Evolutionary conservation across 1,140 invertebrate species (phyloP).

Genomic region (Phymorhynchus buccinoides): DNA sequence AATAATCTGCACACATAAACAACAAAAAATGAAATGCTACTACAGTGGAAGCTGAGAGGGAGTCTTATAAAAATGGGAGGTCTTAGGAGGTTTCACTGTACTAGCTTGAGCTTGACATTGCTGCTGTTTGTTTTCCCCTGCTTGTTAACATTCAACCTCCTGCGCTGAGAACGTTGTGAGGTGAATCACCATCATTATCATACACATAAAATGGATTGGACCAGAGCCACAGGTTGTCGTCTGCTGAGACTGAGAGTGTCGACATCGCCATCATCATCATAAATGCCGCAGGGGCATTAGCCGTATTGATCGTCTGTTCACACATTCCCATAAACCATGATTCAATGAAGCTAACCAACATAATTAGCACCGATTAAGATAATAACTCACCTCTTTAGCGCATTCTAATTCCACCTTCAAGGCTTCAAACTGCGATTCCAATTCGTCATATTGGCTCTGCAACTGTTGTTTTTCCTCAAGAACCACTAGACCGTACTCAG

Average conservation of each 20-base stretch:
- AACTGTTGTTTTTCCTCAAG: conserved; percentile 93
- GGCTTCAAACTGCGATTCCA: conserved; percentile 86
- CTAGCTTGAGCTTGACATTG: too few relatives aligned
- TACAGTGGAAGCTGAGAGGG: too few relatives aligned
- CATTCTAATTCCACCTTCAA: conserved; percentile 92
- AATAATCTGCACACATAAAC: too few relatives aligned
- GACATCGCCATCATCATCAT: not conserved
- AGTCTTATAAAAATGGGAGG: too few relatives aligned
- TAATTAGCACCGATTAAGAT: not conserved
- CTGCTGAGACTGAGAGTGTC: not conserved
- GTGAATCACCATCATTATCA: not conserved
- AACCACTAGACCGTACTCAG: conserved; percentile 94
- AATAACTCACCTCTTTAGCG: conserved; percentile 82
- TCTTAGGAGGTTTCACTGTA: too few relatives aligned
- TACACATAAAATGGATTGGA: not conserved
- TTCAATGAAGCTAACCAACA: not conserved
- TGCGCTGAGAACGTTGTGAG: too few relatives aligned
- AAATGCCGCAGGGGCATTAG: not conserved
- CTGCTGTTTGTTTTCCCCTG: too few relatives aligned
- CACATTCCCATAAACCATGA: not conserved
- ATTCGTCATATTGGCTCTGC: conserved; percentile 87
- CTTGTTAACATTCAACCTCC: too few relatives aligned
- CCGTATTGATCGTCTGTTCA: not conserved
- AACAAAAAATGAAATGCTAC: too few relatives aligned
- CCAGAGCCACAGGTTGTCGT: not conserved